phyloP scores from a whole-genome alignment of 2,113 vertebrate species.

The Eublepharis macularius region DNA sequence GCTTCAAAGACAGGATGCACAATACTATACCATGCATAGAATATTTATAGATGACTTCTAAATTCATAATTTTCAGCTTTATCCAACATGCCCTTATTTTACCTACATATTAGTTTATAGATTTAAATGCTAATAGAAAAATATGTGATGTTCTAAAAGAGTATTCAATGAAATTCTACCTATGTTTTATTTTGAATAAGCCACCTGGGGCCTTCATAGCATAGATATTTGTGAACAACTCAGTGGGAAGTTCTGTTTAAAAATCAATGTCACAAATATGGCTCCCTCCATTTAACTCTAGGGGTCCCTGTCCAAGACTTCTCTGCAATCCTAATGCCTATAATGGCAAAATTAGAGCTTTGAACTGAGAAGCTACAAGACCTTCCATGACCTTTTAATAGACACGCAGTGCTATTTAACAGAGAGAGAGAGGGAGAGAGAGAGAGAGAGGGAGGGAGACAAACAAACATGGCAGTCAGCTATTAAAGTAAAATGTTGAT shows the following conservation, averaged over 20 bases:
- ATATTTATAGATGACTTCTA: neutral
- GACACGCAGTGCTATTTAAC: constrained; percentile 4
- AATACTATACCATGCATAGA: neutral
- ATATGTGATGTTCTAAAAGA: neutral
- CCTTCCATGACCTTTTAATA: constrained; percentile 50
- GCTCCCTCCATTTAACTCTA: constrained; percentile 34
- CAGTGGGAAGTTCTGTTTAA: constrained; percentile 21
- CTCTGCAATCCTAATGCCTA: constrained; percentile 34
- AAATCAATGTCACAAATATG: neutral
- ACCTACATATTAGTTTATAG: neutral
- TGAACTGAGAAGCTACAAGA: constrained; percentile 45
- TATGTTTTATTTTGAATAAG: constrained; percentile 12
- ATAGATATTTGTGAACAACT: constrained; percentile 10
- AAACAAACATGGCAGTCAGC: constrained; percentile 40
- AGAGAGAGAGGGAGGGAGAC: neutral
- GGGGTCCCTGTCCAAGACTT: constrained; percentile 27
- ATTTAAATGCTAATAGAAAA: constrained; percentile 1
- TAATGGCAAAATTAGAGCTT: constrained; percentile 59
- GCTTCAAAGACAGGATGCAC: neutral
- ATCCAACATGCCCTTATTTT: neutral
- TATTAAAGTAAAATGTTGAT: constrained; percentile 48
- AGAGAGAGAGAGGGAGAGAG: neutral
- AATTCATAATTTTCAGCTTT: neutral
- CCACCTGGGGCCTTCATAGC: neutral
- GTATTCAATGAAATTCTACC: constrained; percentile 1